A percentile compares a stretch with the other conserved stretches of the same genome.
Evolutionary conservation across 2,797 vertebrate species (phyloP).

Genomic region (Bufotes viridis): DNA sequence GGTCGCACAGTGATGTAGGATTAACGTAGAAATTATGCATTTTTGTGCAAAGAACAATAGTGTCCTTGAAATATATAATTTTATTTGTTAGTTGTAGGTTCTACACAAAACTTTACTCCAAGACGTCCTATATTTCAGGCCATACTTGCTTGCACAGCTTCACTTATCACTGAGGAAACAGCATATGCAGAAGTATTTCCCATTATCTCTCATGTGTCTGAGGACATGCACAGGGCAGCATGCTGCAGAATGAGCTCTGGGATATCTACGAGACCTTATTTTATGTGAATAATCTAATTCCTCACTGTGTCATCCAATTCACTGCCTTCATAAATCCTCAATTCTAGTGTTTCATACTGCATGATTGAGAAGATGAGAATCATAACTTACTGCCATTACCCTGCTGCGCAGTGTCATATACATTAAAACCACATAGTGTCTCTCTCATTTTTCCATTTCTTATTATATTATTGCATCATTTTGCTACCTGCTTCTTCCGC

Average conservation of each 20-base stretch:
- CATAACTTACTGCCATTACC: constrained; percentile 31
- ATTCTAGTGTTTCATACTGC: constrained; percentile 17
- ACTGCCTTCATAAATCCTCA: constrained; percentile 29
- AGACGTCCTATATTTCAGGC: background rate
- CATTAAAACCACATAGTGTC: background rate
- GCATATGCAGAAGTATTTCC: background rate
- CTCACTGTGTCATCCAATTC: constrained; percentile 41
- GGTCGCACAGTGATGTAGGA: background rate
- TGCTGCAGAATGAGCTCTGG: background rate
- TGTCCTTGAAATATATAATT: too few relatives aligned
- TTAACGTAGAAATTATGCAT: background rate
- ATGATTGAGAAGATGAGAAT: constrained; percentile 43
- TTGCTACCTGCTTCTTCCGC: background rate
- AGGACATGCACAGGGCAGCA: constrained; percentile 1
- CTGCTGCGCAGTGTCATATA: background rate
- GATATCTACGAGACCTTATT: constrained; percentile 9
- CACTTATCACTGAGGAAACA: background rate
- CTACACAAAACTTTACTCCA: background rate
- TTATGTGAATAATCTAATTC: constrained; percentile 44
- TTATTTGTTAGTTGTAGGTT: background rate
- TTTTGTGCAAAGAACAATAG: background rate
- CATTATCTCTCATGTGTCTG: background rate
- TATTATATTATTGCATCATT: background rate
- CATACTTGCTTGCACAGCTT: background rate
- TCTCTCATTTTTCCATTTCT: background rate